Evolutionary conservation across 2,797 vertebrate genomes (phyloP).

Genomic region (Poeciliopsis infans): DNA sequence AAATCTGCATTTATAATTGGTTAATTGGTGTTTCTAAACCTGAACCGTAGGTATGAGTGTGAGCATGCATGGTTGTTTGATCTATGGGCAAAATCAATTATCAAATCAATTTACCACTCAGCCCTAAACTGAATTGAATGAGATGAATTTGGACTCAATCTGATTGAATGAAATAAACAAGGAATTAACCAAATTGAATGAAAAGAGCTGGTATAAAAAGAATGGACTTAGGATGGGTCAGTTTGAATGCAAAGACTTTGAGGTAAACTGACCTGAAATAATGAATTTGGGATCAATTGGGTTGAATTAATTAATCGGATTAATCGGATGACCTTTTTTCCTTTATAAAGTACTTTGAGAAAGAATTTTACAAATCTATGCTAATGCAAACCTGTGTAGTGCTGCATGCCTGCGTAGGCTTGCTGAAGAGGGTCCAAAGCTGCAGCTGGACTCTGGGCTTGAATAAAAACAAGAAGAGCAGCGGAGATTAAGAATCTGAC

Average conservation of each 20-base stretch:
- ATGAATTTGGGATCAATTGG: background rate
- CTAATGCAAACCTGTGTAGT: slow-evolving; percentile 88
- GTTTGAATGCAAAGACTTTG: background rate
- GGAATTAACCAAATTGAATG: background rate
- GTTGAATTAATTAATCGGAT: background rate
- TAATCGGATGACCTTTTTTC: background rate
- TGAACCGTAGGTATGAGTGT: background rate
- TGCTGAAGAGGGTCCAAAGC: slow-evolving; percentile 91
- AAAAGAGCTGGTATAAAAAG: background rate
- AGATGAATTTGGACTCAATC: background rate
- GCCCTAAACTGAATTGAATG: background rate
- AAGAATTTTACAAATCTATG: background rate
- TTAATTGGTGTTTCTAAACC: background rate
- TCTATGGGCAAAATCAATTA: background rate
- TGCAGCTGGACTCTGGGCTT: slow-evolving; percentile 90
- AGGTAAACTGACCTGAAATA: background rate
- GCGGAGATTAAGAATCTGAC: slow-evolving; percentile 1
- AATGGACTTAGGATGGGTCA: background rate
- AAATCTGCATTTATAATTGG: background rate
- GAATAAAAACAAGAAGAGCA: slow-evolving; percentile 18
- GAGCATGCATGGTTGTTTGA: background rate
- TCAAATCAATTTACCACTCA: too few relatives aligned
- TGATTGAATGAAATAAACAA: background rate
- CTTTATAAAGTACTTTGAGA: background rate
- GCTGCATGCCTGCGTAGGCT: slow-evolving; percentile 93